Conservation (phyloP, 1,140 invertebrate genomes). For the Brachionus koreanus region DNA sequence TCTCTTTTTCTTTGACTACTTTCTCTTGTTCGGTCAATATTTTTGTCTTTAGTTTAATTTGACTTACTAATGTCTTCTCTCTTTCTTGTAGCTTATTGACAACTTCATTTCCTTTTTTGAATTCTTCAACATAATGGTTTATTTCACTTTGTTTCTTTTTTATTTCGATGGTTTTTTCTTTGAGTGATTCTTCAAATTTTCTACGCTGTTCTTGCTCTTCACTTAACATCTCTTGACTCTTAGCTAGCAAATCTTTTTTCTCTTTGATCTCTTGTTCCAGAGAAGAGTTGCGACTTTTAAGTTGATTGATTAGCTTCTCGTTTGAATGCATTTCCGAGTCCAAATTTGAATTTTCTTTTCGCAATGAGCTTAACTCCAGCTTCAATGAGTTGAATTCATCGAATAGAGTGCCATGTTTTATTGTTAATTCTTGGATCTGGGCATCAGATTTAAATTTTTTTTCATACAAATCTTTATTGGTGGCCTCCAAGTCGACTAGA, state of each 20-base stretch:
- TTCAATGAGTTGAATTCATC: conserved; percentile 15
- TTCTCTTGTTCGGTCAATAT: conserved; percentile 59
- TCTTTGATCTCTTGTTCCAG: conserved; percentile 66
- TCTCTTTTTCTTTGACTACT: conserved; percentile 52
- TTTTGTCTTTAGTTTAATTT: conserved; percentile 57
- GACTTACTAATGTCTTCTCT: conserved; percentile 50
- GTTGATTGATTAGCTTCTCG: conserved; percentile 61
- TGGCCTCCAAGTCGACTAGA: neutral
- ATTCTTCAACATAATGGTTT: conserved; percentile 66
- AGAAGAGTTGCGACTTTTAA: conserved; percentile 64
- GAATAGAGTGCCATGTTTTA: neutral
- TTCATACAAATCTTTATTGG: conserved; percentile 39
- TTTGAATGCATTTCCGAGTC: conserved; percentile 57
- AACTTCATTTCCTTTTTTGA: conserved; percentile 74
- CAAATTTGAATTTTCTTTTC: conserved; percentile 53
- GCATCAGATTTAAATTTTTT: conserved; percentile 52
- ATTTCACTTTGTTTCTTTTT: conserved; percentile 51
- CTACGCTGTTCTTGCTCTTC: conserved; percentile 56
- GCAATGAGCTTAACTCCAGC: conserved; percentile 48
- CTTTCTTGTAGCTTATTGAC: conserved; percentile 67
- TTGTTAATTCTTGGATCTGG: conserved; percentile 47
- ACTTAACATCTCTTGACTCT: conserved; percentile 51
- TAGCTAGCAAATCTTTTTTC: conserved; percentile 60
- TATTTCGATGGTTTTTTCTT: conserved; percentile 52
- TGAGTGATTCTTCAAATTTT: conserved; percentile 28